Conservation (phyloP, 1,140 invertebrate species). For the Drepana arcuata region DNA sequence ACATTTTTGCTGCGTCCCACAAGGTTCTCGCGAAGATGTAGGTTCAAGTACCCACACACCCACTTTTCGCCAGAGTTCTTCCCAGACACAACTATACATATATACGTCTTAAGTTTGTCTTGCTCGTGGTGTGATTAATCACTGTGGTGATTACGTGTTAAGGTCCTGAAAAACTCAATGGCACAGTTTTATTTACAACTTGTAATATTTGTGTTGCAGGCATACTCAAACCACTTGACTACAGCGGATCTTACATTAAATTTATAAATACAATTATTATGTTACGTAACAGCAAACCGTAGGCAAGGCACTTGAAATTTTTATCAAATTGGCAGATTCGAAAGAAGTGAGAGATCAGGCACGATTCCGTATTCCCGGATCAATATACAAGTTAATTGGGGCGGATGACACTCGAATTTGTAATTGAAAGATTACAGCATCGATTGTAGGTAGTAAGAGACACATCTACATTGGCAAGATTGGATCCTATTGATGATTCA, state of each 20-base stretch:
- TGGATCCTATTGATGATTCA: too few relatives aligned
- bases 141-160: not conserved
- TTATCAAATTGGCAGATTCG: slow-evolving; percentile 26
- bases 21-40: too few relatives aligned
- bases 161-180: not conserved
- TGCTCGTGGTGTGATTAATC: too few relatives aligned
- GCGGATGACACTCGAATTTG: slow-evolving; percentile 42
- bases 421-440: slow-evolving; percentile 51
- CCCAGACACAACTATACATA: too few relatives aligned
- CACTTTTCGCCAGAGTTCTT: too few relatives aligned
- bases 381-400: slow-evolving; percentile 47
- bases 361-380: slow-evolving; percentile 24
- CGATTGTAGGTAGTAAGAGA: too few relatives aligned
- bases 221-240: not conserved
- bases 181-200: not conserved
- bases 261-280: too few relatives aligned
- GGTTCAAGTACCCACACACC: too few relatives aligned
- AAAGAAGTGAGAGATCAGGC: slow-evolving; percentile 17
- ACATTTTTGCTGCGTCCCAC: too few relatives aligned
- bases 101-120: too few relatives aligned
- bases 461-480: too few relatives aligned
- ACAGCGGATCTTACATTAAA: not conserved
- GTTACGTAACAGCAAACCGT: too few relatives aligned
- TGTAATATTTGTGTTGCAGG: not conserved
- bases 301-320: slow-evolving; percentile 22